Conservation (phyloP, 2,113 vertebrate species). For the Piaya cayana region DNA sequence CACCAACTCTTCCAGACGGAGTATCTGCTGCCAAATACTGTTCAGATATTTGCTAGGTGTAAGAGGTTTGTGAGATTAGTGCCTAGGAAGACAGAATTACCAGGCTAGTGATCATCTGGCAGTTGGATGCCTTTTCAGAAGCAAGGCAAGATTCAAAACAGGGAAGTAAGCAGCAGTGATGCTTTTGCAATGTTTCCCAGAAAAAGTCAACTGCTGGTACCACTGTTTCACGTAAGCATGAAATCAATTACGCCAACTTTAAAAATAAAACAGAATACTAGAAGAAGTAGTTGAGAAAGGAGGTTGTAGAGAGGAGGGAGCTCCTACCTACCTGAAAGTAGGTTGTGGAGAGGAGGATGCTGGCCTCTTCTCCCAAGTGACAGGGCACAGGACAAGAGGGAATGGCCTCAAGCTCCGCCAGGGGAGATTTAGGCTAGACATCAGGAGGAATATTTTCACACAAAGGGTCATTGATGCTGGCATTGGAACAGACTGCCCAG, state of each 20-base stretch:
- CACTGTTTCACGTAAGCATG: not conserved
- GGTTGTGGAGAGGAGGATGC: too few relatives aligned
- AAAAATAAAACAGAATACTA: not conserved
- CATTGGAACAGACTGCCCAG: too few relatives aligned
- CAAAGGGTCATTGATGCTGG: too few relatives aligned
- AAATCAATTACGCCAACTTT: not conserved
- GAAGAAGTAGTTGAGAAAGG: not conserved
- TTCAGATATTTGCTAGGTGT: not conserved
- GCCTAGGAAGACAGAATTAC: not conserved
- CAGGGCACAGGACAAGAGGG: too few relatives aligned
- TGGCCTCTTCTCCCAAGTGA: too few relatives aligned
- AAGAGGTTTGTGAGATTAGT: not conserved
- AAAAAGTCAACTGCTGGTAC: not conserved
- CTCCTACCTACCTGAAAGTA: too few relatives aligned
- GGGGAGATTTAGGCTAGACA: too few relatives aligned
- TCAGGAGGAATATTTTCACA: too few relatives aligned
- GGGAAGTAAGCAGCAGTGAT: not conserved
- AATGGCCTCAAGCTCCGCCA: too few relatives aligned
- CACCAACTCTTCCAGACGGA: not conserved
- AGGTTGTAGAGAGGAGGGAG: too few relatives aligned
- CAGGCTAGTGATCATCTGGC: not conserved
- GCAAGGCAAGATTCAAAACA: not conserved
- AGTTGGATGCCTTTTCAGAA: not conserved
- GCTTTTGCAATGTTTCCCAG: not conserved
- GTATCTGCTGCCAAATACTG: not conserved